Evolutionary conservation across 2,888 invertebrate genomes (phyloP).

Genomic region (Diaprepes abbreviatus): DNA sequence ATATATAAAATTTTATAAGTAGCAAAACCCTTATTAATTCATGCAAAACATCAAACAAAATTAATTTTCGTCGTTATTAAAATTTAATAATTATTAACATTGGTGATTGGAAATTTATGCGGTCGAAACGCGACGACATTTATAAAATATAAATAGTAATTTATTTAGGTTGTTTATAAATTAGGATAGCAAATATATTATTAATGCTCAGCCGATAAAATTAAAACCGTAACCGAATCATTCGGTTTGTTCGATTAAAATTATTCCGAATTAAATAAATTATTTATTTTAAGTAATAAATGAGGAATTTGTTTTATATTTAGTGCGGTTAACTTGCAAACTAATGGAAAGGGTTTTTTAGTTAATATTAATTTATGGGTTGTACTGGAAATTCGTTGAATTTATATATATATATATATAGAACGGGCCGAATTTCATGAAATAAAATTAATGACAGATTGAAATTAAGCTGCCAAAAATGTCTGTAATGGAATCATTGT

Average conservation of each 20-base stretch:
- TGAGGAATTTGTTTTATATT: not conserved
- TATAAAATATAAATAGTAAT: constrained; percentile 43
- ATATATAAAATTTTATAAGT: too few species aligned
- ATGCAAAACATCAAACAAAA: constrained; percentile 6
- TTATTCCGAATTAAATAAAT: constrained; percentile 44
- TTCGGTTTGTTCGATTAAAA: constrained; percentile 39
- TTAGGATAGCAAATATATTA: constrained; percentile 22
- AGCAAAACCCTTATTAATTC: not conserved
- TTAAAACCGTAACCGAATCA: constrained; percentile 41
- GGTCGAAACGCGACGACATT: constrained; percentile 30
- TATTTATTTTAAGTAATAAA: constrained; percentile 31
- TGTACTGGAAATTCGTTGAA: too few species aligned
- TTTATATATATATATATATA: too few species aligned
- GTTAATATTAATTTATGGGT: too few species aligned
- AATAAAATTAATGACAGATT: too few species aligned
- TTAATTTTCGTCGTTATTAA: constrained; percentile 1
- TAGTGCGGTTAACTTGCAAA: not conserved
- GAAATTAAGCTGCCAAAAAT: too few species aligned
- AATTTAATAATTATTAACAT: constrained; percentile 17
- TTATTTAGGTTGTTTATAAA: constrained; percentile 39
- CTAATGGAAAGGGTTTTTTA: not conserved
- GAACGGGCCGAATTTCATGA: too few species aligned
- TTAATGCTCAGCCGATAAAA: constrained; percentile 40
- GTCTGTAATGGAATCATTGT: too few species aligned
- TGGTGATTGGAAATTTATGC: constrained; percentile 19